Evolutionary conservation across 2,888 invertebrate species (phyloP).

Genomic region (Acrocyrtus sp.): DNA sequence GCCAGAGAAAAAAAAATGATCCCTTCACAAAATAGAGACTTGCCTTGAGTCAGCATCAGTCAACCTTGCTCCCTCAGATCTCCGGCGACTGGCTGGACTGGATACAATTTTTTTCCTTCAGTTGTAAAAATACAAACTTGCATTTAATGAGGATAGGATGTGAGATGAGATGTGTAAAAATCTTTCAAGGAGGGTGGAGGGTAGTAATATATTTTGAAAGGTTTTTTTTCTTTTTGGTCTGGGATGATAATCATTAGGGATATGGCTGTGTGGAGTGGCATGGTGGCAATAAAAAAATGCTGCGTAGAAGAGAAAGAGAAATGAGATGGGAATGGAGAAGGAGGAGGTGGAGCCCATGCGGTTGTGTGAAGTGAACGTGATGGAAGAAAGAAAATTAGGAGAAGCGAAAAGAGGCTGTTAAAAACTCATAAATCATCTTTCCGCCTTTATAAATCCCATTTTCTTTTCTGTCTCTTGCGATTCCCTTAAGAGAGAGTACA

Average conservation of each 20-base stretch:
- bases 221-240: neutral
- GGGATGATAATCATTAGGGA: slow-evolving; percentile 2
- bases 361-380: slow-evolving; percentile 33
- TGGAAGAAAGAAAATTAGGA: slow-evolving; percentile 16
- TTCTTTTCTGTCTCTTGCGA: neutral
- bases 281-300: neutral
- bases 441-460: slow-evolving; percentile 7
- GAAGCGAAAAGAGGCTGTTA: slow-evolving; percentile 31
- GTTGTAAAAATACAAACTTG: neutral
- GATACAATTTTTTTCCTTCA: neutral
- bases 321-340: slow-evolving; percentile 1
- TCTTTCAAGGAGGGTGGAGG: neutral
- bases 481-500: neutral
- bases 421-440: slow-evolving; percentile 45
- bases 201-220: neutral
- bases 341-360: slow-evolving; percentile 32
- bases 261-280: neutral
- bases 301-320: neutral
- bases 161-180: neutral
- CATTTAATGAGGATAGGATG: neutral
- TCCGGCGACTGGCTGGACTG: neutral
- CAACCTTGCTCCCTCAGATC: neutral
- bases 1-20: neutral
- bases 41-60: neutral
- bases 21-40: neutral